Evolutionary conservation across 2,797 vertebrate species (phyloP).

Genomic region (Melanotaenia parkinsoni): DNA sequence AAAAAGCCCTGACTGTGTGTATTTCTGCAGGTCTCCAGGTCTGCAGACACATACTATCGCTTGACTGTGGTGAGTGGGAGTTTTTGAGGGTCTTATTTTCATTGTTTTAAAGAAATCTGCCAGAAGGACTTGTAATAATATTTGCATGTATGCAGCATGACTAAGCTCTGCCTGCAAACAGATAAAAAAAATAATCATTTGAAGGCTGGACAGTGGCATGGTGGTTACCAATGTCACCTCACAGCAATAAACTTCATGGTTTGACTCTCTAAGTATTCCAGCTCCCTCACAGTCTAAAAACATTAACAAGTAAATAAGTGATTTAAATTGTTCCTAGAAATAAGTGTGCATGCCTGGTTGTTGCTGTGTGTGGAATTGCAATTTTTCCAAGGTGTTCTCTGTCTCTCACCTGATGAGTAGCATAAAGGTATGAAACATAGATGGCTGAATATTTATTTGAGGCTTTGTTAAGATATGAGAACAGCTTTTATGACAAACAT

Average conservation of each 20-base stretch:
- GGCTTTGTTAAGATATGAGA: not conserved
- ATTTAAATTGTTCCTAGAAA: not conserved
- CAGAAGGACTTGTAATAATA: not conserved
- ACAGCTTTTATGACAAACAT: not conserved
- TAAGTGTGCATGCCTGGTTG: not conserved
- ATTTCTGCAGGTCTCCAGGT: too few relatives aligned
- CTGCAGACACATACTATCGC: too few relatives aligned
- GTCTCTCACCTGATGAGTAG: not conserved
- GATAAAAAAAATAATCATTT: not conserved
- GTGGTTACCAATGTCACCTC: too few relatives aligned
- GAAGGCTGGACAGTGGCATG: not conserved
- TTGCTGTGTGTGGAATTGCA: too few relatives aligned
- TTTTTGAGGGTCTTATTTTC: conserved; percentile 50
- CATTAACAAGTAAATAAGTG: not conserved
- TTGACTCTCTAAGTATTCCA: too few relatives aligned
- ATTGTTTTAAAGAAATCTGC: conserved; percentile 29
- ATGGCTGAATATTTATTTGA: not conserved
- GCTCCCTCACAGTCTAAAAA: not conserved
- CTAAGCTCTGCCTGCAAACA: not conserved
- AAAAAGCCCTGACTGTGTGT: conserved; percentile 15
- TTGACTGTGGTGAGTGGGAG: conserved; percentile 14
- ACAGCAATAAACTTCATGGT: too few relatives aligned
- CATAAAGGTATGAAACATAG: not conserved
- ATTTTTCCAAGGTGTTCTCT: too few relatives aligned
- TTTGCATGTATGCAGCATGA: not conserved